Conservation (phyloP, 2,797 vertebrate species). For the Pyrrhura leucotis region DNA sequence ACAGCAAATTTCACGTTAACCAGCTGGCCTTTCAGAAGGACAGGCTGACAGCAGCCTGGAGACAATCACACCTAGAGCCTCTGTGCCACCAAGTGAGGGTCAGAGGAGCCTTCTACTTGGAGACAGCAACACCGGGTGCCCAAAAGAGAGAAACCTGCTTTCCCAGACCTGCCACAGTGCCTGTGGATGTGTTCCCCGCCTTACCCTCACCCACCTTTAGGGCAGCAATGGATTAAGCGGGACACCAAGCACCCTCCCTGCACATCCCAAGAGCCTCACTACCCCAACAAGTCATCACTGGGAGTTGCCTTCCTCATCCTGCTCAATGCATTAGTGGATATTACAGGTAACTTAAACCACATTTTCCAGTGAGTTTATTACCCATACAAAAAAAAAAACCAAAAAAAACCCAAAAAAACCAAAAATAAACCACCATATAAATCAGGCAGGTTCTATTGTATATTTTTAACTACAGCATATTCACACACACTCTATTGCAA, state of each 20-base stretch:
- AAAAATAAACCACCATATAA: background rate
- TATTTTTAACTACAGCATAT: background rate
- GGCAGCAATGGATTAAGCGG: background rate
- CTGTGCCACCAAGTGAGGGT: background rate
- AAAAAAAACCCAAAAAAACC: fast-evolving
- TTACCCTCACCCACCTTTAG: background rate
- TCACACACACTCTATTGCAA: background rate
- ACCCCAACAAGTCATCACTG: background rate
- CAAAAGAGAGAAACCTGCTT: background rate
- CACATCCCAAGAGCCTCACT: background rate
- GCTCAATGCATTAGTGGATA: background rate
- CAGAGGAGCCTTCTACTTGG: background rate
- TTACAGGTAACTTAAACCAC: background rate
- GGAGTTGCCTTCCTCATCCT: background rate
- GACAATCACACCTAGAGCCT: background rate
- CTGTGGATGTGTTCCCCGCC: background rate
- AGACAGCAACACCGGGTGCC: background rate
- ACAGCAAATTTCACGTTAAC: constrained; percentile 50
- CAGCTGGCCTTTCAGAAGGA: constrained; percentile 29
- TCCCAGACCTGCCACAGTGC: fast-evolving
- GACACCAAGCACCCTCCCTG: background rate
- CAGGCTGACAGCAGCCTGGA: background rate
- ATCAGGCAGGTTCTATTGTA: background rate
- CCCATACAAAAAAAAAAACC: background rate
- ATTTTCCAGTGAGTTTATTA: background rate